A percentile compares a stretch with the other conserved stretches of the same genome.
These are phyloP conservation scores for Garra rufa DNA, from an alignment of 2,113 vertebrate genomes.

Conservation along the genomic window DNA sequence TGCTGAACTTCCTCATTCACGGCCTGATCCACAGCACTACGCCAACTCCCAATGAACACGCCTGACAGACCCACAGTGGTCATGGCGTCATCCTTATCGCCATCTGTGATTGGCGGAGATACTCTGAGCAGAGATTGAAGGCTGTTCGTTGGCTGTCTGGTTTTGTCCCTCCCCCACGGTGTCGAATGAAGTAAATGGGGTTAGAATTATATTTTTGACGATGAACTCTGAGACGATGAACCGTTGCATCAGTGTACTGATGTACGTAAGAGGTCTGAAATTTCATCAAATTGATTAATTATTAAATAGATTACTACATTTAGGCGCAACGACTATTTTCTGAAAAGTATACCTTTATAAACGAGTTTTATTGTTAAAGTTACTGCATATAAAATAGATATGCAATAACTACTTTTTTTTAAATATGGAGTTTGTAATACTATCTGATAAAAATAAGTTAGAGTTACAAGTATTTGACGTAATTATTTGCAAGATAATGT, in stretches of 20 bases:
- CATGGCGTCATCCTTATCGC: background rate
- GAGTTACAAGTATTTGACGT: too few relatives aligned
- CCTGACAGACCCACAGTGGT: slow-evolving; percentile 51
- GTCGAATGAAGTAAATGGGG: background rate
- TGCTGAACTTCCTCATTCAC: slow-evolving; percentile 70
- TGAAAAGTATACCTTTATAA: background rate
- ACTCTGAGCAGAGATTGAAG: slow-evolving; percentile 64
- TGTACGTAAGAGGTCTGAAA: background rate
- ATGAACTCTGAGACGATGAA: background rate
- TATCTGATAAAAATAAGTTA: too few relatives aligned
- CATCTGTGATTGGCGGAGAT: slow-evolving; percentile 66
- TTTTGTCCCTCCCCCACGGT: slow-evolving; percentile 15
- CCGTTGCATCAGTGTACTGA: background rate
- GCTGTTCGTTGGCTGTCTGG: slow-evolving; percentile 33
- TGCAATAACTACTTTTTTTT: too few relatives aligned
- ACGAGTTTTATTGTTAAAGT: background rate
- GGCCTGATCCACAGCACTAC: background rate
- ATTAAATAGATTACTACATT: slow-evolving; percentile 5
- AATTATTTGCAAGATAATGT: too few relatives aligned
- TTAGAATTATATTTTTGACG: background rate
- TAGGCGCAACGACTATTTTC: background rate
- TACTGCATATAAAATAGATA: background rate
- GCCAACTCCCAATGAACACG: background rate
- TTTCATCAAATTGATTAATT: background rate
- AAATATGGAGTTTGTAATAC: too few relatives aligned